phyloP scores from a whole-genome alignment of 2,113 vertebrate genomes.

The Upupa epops region DNA sequence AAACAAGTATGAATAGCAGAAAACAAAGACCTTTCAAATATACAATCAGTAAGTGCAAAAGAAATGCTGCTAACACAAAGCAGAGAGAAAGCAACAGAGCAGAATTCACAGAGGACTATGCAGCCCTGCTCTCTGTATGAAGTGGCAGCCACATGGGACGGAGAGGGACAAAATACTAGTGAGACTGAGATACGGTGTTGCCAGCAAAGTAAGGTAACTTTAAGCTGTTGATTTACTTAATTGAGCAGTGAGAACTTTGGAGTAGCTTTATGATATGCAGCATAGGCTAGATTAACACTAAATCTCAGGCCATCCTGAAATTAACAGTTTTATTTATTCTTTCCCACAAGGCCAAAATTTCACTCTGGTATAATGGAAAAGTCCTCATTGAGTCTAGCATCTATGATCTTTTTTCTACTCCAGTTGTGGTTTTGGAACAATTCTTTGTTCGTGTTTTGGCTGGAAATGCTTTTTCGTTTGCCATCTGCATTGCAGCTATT shows the following conservation, averaged over 20 bases:
- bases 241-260: neutral
- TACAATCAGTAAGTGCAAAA: neutral
- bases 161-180: neutral
- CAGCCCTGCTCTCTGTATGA: neutral
- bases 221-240: neutral
- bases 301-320: neutral
- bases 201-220: neutral
- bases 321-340: neutral
- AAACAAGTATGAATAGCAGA: neutral
- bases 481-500: neutral
- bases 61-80: neutral
- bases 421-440: neutral
- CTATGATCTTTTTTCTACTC: neutral
- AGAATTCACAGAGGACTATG: fast-evolving
- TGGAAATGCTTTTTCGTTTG: neutral
- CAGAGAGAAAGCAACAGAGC: neutral
- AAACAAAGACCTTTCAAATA: neutral
- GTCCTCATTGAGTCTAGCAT: neutral
- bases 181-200: neutral
- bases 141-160: neutral
- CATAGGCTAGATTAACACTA: neutral
- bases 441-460: neutral
- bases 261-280: neutral
- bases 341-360: neutral
- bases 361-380: neutral